These are phyloP conservation scores for Pampus argenteus DNA, from an alignment of 2,797 vertebrate species.

Conservation along the genomic window DNA sequence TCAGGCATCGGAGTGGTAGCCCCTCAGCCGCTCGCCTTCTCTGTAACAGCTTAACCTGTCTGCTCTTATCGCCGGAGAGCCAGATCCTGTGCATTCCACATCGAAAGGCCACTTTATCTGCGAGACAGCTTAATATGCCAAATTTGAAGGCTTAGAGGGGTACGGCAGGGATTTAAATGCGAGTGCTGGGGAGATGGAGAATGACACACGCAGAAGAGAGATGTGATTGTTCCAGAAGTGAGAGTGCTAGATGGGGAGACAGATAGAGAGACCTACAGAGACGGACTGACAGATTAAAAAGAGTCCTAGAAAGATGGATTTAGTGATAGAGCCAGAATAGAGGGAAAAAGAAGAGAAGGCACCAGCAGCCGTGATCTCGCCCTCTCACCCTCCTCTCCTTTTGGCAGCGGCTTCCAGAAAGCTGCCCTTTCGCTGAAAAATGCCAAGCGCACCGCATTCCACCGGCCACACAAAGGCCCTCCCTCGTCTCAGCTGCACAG, in stretches of 20 bases:
- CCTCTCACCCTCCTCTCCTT: slow-evolving; percentile 78
- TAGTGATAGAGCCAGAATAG: slow-evolving; percentile 44
- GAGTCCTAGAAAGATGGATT: slow-evolving; percentile 38
- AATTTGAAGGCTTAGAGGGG: slow-evolving; percentile 22
- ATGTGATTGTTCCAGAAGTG: slow-evolving; percentile 58
- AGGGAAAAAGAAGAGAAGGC: slow-evolving; percentile 76
- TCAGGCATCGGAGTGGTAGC: slow-evolving; percentile 45
- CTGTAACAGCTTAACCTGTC: slow-evolving; percentile 35
- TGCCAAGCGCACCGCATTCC: slow-evolving; percentile 86
- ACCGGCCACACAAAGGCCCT: slow-evolving; percentile 78
- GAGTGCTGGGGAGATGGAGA: background rate
- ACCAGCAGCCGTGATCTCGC: slow-evolving; percentile 83
- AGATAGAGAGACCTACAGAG: slow-evolving; percentile 46
- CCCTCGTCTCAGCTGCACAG: slow-evolving; percentile 77
- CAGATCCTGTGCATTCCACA: slow-evolving; percentile 65
- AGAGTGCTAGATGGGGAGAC: slow-evolving; percentile 36
- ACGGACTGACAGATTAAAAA: slow-evolving; percentile 20
- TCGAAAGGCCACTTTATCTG: slow-evolving; percentile 52
- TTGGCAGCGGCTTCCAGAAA: slow-evolving; percentile 80
- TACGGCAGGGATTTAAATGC: slow-evolving; percentile 23
- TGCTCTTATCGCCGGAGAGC: slow-evolving; percentile 56
- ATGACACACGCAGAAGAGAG: slow-evolving; percentile 40
- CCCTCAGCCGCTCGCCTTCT: slow-evolving; percentile 10
- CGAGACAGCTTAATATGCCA: slow-evolving; percentile 33
- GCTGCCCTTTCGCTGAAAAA: slow-evolving; percentile 87